Conservation (phyloP, 2,113 vertebrate genomes). For the Ondatra zibethicus region DNA sequence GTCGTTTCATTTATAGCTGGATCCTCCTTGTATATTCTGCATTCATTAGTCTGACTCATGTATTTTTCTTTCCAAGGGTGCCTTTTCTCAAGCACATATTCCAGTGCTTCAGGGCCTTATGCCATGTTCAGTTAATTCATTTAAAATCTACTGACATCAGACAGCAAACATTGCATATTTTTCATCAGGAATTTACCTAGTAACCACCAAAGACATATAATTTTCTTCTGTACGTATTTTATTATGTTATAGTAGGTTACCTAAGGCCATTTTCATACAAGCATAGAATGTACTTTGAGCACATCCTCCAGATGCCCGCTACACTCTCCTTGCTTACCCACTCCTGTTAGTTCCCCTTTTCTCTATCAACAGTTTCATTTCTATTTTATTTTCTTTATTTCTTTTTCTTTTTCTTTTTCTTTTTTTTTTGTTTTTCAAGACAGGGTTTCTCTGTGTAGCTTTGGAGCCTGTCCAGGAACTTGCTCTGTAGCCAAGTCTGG, state of each 20-base stretch:
- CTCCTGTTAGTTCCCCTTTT: neutral
- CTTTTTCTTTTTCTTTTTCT: too few relatives aligned
- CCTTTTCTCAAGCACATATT: neutral
- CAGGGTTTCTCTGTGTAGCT: too few relatives aligned
- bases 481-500: too few relatives aligned
- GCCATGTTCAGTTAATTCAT: neutral
- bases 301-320: neutral
- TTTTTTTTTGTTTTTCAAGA: too few relatives aligned
- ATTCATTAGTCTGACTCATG: neutral
- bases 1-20: neutral
- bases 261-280: neutral
- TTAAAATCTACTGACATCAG: neutral
- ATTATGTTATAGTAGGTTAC: neutral
- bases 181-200: neutral
- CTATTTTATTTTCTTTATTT: neutral
- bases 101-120: neutral
- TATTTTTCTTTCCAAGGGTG: neutral
- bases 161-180: neutral
- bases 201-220: neutral
- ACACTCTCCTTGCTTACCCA: neutral
- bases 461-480: too few relatives aligned
- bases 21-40: neutral
- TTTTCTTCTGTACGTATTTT: neutral
- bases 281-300: neutral
- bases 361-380: neutral